Conservation (phyloP, 1,140 invertebrate species). For the Cotesia chilonis region DNA sequence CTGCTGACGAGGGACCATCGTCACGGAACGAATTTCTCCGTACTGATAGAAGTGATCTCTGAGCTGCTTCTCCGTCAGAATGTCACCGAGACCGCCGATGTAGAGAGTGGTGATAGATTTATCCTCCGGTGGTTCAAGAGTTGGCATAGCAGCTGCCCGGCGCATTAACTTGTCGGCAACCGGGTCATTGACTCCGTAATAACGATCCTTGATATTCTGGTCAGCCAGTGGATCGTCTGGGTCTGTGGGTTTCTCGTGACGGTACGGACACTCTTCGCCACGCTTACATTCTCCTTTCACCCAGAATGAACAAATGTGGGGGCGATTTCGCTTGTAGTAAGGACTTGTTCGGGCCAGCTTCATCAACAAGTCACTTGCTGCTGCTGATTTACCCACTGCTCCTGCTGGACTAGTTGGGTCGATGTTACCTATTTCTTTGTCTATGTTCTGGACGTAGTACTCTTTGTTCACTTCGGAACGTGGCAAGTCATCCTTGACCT, state of each 20-base stretch:
- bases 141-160: slow-evolving; percentile 92
- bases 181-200: slow-evolving; percentile 98
- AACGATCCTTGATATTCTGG: slow-evolving; percentile 99
- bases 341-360: slow-evolving; percentile 96
- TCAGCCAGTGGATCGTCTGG: slow-evolving; percentile 98
- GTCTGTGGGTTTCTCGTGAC: slow-evolving; percentile 99
- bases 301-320: slow-evolving; percentile 99
- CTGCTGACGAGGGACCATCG: slow-evolving; percentile 90
- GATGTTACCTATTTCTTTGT: slow-evolving; percentile 74
- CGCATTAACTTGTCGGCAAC: slow-evolving; percentile 98
- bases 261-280: slow-evolving; percentile 99
- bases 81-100: slow-evolving; percentile 90
- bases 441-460: slow-evolving; percentile 97
- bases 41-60: slow-evolving; percentile 97
- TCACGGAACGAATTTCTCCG: slow-evolving; percentile 96
- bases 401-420: slow-evolving; percentile 74
- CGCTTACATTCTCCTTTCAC: slow-evolving; percentile 99
- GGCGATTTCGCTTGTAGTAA: slow-evolving; percentile 98
- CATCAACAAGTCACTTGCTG: slow-evolving; percentile 88
- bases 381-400: slow-evolving; percentile 76
- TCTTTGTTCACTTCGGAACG: slow-evolving; percentile 99
- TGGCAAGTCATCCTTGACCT: slow-evolving; percentile 94
- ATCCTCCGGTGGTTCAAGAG: slow-evolving; percentile 94
- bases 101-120: slow-evolving; percentile 96
- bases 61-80: slow-evolving; percentile 90